Evolutionary conservation across 64 coral and sea anemone species (phyloP), one percentile per base, ranked within the genome.

Genomic region (Astreopora myriophthalma): DNA sequence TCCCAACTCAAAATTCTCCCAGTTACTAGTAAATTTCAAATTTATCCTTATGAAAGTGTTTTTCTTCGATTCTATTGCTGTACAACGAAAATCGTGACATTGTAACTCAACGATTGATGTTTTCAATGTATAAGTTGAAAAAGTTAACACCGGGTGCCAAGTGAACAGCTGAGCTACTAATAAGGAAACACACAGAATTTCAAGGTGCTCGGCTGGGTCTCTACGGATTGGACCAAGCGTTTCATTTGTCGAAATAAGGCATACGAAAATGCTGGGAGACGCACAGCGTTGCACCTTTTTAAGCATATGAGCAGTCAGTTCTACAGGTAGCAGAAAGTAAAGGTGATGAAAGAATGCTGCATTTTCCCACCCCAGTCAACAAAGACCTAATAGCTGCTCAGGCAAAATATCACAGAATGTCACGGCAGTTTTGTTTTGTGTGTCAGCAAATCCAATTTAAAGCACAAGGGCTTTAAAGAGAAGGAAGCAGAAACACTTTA

Each of bases 401-500:
- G 13, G 71, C 29, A 17, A 19, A 39, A 20, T 80, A 38, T 52
- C 34, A 80, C 12, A 80, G 48, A 25, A 80, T 12, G 11, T 80
- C n/a, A n/a, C n/a, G n/a, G n/a, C n/a, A n/a, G 76, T 27, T 52
- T 46, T 49, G 76, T 34, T 40, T 80, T 6, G 1, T 51, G 48
- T 80, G 37, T 80, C 6, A 80, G 76, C 76, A 80, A 80, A 26
- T 80, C 76, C 25, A 80, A 80, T 27, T 34, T 80, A 20, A 80
- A 80, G 76, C 76, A 80, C 46, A 80, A 80, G 46, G 76, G 34
- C 23, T 80, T 80, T 80, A 52, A 60, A 22, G 73, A 52, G n/a
- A 32, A 64, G 32, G 36, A 77, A 28, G 30, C 28, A 31, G 87
- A 77, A 34, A 7, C 48, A 28, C 17, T 16, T 58, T 79, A 63